Evolutionary conservation across 1,140 invertebrate species (phyloP), one percentile per base, ranked within the genome.

Genomic region (Ceratina calcarata): DNA sequence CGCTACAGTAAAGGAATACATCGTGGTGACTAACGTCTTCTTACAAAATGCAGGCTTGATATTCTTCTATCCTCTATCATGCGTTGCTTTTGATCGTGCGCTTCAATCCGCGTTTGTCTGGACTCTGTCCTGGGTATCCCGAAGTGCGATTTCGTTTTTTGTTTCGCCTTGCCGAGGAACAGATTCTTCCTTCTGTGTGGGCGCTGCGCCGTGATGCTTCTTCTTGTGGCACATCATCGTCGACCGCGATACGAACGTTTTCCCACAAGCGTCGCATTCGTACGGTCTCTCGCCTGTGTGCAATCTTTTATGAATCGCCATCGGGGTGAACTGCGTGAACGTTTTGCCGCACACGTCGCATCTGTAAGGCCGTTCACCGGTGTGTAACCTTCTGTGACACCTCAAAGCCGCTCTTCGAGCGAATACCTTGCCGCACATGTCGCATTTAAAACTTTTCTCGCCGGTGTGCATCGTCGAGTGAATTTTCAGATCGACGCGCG

Each of bases 281-380:
- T 97, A 97, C 0, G 97, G 97, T 69, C 96, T 94, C 87, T 97
- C 97, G 1, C 97, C 96, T 0, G 97, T 97, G 88, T 97, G 97
- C 27, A 95, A 81, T 60, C 94, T 90, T 82, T 94, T 95, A 74
- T 95, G 95, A 71, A 95, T 95, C 0, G 94, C 94, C 94, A 95
- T 95, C 3, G 94, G 94, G 55, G 94, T 94, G 77, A 95, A 95
- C 77, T 95, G 95, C 0, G 94, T 95, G 79, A 95, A 95, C 2
- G 94, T 94, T 91, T 95, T 94, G 0, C 94, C 94, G 80, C 95
- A 95, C 51, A 95, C 92, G 53, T 95, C 94, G 87, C 95, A 95
- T 75, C 91, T 93, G 70, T 89, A 96, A 89, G 93, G 94, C 58
- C 96, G 94, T 91, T 97, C 96, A 0, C 96, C 96, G 0, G 94